Evolutionary conservation across 1,140 invertebrate genomes (phyloP).

Genomic region (Cotesia typhae): DNA sequence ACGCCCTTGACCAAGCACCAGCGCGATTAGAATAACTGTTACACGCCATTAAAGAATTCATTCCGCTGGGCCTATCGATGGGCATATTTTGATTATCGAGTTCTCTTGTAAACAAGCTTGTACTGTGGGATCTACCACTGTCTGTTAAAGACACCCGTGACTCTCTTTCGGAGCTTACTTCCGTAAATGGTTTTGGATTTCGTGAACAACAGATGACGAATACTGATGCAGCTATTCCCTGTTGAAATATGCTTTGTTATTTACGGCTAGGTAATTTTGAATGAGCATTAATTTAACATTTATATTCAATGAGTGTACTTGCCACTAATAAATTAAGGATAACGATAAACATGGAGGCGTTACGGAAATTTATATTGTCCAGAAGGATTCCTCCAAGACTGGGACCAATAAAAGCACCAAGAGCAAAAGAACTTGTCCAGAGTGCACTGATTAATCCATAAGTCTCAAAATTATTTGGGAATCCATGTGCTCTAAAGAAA

Average conservation of each 20-base stretch:
- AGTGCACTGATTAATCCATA: slow-evolving; percentile 85
- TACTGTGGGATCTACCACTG: slow-evolving; percentile 49
- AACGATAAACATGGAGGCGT: slow-evolving; percentile 78
- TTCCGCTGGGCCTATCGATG: slow-evolving; percentile 68
- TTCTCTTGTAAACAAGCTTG: slow-evolving; percentile 42
- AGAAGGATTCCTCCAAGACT: slow-evolving; percentile 80
- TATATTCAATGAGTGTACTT: slow-evolving; percentile 50
- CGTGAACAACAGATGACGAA: slow-evolving; percentile 59
- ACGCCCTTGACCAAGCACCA: slow-evolving; percentile 69
- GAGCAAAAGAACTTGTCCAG: slow-evolving; percentile 86
- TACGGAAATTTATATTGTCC: slow-evolving; percentile 77
- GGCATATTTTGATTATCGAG: slow-evolving; percentile 43
- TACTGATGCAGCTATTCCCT: slow-evolving; percentile 59
- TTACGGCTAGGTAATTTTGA: slow-evolving; percentile 3
- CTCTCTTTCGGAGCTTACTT: slow-evolving; percentile 51
- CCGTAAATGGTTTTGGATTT: slow-evolving; percentile 58
- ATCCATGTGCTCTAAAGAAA: slow-evolving; percentile 70
- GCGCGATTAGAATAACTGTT: slow-evolving; percentile 79
- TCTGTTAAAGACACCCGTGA: slow-evolving; percentile 52
- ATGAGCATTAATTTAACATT: slow-evolving; percentile 27
- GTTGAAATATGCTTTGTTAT: slow-evolving; percentile 21
- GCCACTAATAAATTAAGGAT: slow-evolving; percentile 73
- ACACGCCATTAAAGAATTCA: slow-evolving; percentile 78
- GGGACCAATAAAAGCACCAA: slow-evolving; percentile 86
- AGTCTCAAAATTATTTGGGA: slow-evolving; percentile 82